Percentiles rank a stretch among this genome's conserved stretches.
These are phyloP conservation scores for Gymnobelideus leadbeateri DNA, from an alignment of 2,113 vertebrate species.

Conservation along the genomic window DNA sequence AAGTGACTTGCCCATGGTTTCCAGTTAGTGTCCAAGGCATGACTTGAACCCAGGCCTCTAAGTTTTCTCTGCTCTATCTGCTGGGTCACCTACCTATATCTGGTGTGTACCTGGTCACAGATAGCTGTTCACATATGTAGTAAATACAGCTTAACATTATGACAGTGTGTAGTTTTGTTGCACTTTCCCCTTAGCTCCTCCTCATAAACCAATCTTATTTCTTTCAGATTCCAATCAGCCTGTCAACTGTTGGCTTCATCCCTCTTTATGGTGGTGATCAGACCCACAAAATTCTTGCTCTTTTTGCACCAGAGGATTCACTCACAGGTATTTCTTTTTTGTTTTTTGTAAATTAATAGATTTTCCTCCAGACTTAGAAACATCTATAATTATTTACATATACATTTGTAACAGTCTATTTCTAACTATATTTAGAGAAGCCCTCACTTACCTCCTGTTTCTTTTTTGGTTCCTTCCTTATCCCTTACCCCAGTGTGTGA, in stretches of 20 bases:
- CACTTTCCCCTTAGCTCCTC: background rate
- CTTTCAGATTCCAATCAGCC: conserved; percentile 88
- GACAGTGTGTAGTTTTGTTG: background rate
- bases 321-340: conserved; percentile 86
- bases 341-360: conserved; percentile 51
- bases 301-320: conserved; percentile 89
- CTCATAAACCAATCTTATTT: conserved; percentile 9
- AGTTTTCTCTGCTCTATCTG: background rate
- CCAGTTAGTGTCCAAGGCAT: background rate
- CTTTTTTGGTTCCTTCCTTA: background rate
- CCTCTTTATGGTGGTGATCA: conserved; percentile 89
- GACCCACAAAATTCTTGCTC: conserved; percentile 89
- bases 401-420: conserved; percentile 6
- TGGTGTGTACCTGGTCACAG: background rate
- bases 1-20: background rate
- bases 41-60: background rate
- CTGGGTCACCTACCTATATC: background rate
- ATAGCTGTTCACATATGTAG: background rate
- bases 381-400: conserved; percentile 35
- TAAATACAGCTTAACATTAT: background rate
- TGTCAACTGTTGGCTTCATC: conserved; percentile 88
- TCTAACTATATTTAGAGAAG: conserved; percentile 58
- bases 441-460: conserved; percentile 15
- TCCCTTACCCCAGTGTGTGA: background rate
- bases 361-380: conserved; percentile 34